Evolutionary conservation across 2,113 vertebrate genomes (phyloP).

Genomic region (Chascanopsetta lugubris): DNA sequence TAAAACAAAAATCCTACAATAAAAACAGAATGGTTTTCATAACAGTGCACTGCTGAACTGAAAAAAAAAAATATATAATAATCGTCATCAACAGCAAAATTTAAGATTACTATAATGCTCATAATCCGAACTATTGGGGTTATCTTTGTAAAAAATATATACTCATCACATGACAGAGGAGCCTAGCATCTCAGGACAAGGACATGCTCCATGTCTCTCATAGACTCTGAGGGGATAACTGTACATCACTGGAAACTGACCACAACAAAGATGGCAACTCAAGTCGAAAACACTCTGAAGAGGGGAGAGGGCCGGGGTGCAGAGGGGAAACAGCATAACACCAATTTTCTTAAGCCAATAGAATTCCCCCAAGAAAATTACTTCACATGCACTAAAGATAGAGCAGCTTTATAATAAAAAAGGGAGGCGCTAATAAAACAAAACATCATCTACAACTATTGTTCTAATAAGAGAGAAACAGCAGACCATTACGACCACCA

Average conservation of each 20-base stretch:
- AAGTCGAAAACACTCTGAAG: constrained; percentile 50
- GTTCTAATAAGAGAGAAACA: constrained; percentile 54
- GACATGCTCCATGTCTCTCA: constrained; percentile 71
- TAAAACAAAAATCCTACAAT: constrained; percentile 72
- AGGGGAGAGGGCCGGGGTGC: constrained; percentile 29
- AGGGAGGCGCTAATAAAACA: constrained; percentile 9
- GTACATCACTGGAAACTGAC: constrained; percentile 78
- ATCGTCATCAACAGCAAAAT: constrained; percentile 70
- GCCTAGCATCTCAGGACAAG: constrained; percentile 71
- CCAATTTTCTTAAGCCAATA: constrained; percentile 62
- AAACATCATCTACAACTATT: constrained; percentile 50
- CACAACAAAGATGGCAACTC: constrained; percentile 73
- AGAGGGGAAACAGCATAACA: constrained; percentile 50
- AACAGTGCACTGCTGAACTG: constrained; percentile 79
- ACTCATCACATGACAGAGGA: constrained; percentile 78
- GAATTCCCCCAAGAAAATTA: constrained; percentile 57
- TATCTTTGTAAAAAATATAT: constrained; percentile 78
- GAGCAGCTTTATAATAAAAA: constrained; percentile 65
- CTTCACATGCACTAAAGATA: constrained; percentile 72
- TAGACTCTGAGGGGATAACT: constrained; percentile 75
- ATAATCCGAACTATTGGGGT: constrained; percentile 76
- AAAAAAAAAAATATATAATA: constrained; percentile 69
- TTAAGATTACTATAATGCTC: constrained; percentile 76
- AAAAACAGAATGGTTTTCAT: constrained; percentile 63
- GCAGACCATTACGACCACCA: constrained; percentile 49